Evolutionary conservation across 2,888 invertebrate genomes (phyloP).

Genomic region (Dione juno): DNA sequence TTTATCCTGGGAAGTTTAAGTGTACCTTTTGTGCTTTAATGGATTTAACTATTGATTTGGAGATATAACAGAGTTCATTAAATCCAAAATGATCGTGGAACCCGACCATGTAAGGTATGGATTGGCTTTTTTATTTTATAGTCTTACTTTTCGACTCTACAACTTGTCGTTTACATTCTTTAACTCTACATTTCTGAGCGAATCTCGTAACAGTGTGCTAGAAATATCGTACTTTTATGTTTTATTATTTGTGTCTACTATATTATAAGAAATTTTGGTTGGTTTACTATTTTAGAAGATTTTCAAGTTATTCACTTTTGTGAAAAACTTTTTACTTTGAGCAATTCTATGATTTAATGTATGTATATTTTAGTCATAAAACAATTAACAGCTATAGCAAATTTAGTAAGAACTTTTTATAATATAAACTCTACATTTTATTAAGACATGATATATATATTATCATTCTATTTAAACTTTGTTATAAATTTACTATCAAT

Average conservation of each 20-base stretch:
- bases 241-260: neutral
- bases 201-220: neutral
- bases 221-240: neutral
- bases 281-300: neutral
- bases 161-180: slow-evolving; percentile 15
- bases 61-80: slow-evolving; percentile 67
- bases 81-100: slow-evolving; percentile 81
- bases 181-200: neutral
- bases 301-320: neutral
- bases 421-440: neutral
- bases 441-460: neutral
- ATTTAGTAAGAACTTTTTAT: neutral
- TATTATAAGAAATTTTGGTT: neutral
- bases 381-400: too few relatives aligned
- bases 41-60: slow-evolving; percentile 16
- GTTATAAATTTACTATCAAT: neutral
- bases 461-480: neutral
- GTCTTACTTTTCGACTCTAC: slow-evolving; percentile 48
- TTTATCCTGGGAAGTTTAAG: slow-evolving; percentile 71
- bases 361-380: neutral
- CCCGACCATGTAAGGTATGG: slow-evolving; percentile 82
- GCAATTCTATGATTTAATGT: neutral
- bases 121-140: slow-evolving; percentile 54
- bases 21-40: slow-evolving; percentile 18
- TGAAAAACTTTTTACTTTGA: neutral